Percentiles rank a stretch among this genome's conserved stretches.
Evolutionary conservation across 2,888 invertebrate genomes (phyloP).

Genomic region (Criorhina ranunculi): DNA sequence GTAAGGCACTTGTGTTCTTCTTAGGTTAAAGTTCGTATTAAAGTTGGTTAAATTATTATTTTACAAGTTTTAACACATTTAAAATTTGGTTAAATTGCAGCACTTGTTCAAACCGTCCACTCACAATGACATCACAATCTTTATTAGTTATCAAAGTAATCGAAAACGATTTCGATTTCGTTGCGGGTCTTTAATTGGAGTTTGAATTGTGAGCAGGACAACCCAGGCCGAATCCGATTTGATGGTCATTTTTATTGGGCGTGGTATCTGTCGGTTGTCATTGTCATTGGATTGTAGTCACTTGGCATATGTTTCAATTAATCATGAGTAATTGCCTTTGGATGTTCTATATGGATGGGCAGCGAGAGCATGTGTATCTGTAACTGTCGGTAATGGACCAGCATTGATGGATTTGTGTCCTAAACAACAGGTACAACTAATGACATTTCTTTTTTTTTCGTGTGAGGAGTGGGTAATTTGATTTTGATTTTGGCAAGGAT

Average conservation of each 20-base stretch:
- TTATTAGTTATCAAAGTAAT: constrained; percentile 68
- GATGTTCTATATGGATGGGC: constrained; percentile 11
- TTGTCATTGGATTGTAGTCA: constrained; percentile 9
- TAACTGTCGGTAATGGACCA: background rate
- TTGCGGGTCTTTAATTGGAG: constrained; percentile 53
- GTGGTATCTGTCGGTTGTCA: constrained; percentile 38
- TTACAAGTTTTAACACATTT: no score
- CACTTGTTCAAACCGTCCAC: no score
- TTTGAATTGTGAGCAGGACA: constrained; percentile 13
- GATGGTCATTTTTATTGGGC: constrained; percentile 6
- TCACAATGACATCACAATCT: no score
- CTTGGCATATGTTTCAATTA: constrained; percentile 34
- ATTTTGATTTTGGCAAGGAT: background rate
- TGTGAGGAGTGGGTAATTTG: constrained; percentile 2
- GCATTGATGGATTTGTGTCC: constrained; percentile 32
- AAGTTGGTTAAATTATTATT: no score
- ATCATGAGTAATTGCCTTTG: constrained; percentile 41
- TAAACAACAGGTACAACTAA: constrained; percentile 22
- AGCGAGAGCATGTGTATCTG: background rate
- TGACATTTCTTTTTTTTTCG: background rate
- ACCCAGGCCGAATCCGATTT: background rate
- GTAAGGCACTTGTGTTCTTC: no score
- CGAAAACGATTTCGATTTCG: constrained; percentile 57
- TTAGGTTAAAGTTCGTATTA: no score
- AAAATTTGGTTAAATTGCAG: no score